A percentile compares a stretch with the other conserved stretches of the same genome.
These are phyloP conservation scores for Salvelinus namaycush DNA, from an alignment of 2,113 vertebrate species.

Conservation along the genomic window DNA sequence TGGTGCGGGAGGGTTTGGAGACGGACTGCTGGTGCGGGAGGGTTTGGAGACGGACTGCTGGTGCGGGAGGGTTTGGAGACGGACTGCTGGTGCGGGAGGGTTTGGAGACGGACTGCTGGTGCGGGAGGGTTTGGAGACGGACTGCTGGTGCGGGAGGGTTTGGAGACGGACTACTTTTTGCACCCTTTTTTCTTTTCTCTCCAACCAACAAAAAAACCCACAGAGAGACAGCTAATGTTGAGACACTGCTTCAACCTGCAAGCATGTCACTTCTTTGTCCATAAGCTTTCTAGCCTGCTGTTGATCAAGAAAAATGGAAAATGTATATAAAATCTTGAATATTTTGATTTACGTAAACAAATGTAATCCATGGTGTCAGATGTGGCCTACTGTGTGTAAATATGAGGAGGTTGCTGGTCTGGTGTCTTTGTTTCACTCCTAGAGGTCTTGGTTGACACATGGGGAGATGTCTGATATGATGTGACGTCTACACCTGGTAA, in stretches of 20 bases:
- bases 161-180: constrained; percentile 41
- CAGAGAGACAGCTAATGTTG: constrained; percentile 34
- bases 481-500: constrained; percentile 42
- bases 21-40: constrained; percentile 11
- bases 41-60: too few relatives aligned
- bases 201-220: not conserved
- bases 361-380: constrained; percentile 62
- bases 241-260: constrained; percentile 56
- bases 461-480: not conserved
- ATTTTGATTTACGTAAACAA: constrained; percentile 49
- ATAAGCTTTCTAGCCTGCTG: constrained; percentile 70
- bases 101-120: too few relatives aligned
- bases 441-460: not conserved
- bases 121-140: too few relatives aligned
- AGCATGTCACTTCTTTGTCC: constrained; percentile 33
- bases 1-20: constrained; percentile 24
- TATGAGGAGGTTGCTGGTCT: not conserved
- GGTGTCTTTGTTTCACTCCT: not conserved
- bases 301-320: constrained; percentile 59
- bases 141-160: too few relatives aligned
- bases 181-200: constrained; percentile 16
- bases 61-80: too few relatives aligned
- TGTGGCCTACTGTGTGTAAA: constrained; percentile 71
- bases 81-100: too few relatives aligned
- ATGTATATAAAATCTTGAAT: constrained; percentile 43